Conservation (phyloP, 2,888 invertebrate species). For the Trachelus troglodyta region DNA sequence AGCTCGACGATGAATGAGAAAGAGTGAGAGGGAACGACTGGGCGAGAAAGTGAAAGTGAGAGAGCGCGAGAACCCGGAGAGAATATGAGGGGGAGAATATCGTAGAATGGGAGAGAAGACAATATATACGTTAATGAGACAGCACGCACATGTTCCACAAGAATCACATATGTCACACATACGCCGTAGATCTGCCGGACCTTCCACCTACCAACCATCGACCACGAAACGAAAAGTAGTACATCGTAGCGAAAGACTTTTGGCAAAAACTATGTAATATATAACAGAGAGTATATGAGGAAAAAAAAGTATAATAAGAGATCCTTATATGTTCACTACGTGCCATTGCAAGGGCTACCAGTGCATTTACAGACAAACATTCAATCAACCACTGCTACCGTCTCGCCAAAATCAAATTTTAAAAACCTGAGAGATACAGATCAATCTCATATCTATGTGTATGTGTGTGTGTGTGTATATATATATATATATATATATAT, state of each 20-base stretch:
- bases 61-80: background rate
- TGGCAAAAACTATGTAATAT: background rate
- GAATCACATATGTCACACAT: conserved; percentile 54
- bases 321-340: conserved; percentile 50
- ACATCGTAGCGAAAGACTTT: conserved; percentile 7
- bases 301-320: conserved; percentile 13
- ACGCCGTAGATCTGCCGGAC: conserved; percentile 61
- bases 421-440: background rate
- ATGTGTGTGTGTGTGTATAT: background rate
- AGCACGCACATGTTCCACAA: conserved; percentile 28
- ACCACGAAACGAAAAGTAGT: conserved; percentile 35
- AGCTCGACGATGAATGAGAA: background rate
- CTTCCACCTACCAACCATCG: conserved; percentile 56
- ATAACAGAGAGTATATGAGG: conserved; percentile 19
- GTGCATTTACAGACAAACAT: conserved; percentile 67
- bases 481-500: background rate
- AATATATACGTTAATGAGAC: conserved; percentile 5
- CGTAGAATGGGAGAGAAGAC: background rate
- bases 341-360: conserved; percentile 57
- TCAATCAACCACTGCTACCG: conserved; percentile 60
- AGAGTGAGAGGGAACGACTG: background rate
- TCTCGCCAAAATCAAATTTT: conserved; percentile 25
- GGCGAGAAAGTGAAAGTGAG: background rate
- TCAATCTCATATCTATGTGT: background rate
- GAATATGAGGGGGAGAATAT: background rate